Percentiles rank a stretch among this genome's conserved stretches.
Evolutionary conservation across 64 coral and sea anemone species (phyloP).

Genomic region (Hydrozoanthus tunicans): DNA sequence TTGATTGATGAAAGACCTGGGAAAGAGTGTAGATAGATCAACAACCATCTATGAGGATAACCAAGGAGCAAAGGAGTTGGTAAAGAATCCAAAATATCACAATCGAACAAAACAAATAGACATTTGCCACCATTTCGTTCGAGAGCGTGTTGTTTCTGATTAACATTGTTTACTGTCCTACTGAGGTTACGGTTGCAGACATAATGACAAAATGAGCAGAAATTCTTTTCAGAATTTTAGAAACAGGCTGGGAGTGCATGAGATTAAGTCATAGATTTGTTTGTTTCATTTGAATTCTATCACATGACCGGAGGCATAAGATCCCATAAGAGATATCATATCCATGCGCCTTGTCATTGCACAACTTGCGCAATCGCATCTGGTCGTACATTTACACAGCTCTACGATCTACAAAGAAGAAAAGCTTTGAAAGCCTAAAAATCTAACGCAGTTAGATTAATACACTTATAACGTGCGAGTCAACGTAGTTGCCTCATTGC

Average conservation of each 20-base stretch:
- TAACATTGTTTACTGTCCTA: slow-evolving; percentile 46
- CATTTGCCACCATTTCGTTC: slow-evolving; percentile 62
- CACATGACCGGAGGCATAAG: neutral
- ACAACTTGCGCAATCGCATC: neutral
- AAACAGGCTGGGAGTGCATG: slow-evolving; percentile 38
- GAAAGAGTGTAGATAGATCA: slow-evolving; percentile 12
- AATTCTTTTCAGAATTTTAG: slow-evolving; percentile 45
- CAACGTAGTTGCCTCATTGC: neutral
- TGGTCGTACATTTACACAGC: neutral
- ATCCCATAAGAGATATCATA: neutral
- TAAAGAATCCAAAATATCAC: slow-evolving; percentile 68
- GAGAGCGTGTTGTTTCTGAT: slow-evolving; percentile 50
- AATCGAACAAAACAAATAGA: slow-evolving; percentile 75
- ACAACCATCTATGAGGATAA: slow-evolving; percentile 68
- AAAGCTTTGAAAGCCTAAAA: slow-evolving; percentile 3
- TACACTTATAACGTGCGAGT: slow-evolving; percentile 1
- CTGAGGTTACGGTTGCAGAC: slow-evolving; percentile 52
- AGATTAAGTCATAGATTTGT: neutral
- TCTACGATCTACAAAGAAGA: neutral
- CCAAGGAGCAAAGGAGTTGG: slow-evolving; percentile 65
- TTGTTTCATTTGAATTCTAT: no score
- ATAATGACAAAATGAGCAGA: slow-evolving; percentile 52
- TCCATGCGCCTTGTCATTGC: neutral
- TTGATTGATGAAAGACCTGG: slow-evolving; percentile 36
- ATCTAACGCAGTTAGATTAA: neutral